Conservation (phyloP, 2,888 invertebrate genomes). For the Actias luna region DNA sequence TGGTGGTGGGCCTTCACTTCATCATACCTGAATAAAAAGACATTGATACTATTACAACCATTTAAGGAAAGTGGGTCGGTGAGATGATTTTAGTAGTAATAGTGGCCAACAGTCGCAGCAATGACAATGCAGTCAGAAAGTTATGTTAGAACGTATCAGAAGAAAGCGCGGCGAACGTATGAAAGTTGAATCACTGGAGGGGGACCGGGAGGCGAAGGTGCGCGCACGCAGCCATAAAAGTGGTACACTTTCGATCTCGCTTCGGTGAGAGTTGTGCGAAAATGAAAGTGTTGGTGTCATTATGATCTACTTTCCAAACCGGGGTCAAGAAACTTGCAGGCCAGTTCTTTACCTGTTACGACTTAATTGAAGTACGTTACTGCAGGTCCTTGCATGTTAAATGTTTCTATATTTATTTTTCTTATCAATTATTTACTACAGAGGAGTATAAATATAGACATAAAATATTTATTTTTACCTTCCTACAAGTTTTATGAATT, state of each 20-base stretch:
- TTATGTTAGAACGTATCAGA: slow-evolving; percentile 49
- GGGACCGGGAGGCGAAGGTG: slow-evolving; percentile 46
- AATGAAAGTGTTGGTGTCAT: slow-evolving; percentile 83
- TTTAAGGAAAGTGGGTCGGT: slow-evolving; percentile 60
- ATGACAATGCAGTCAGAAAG: slow-evolving; percentile 81
- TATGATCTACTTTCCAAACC: slow-evolving; percentile 77
- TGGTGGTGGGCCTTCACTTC: too few relatives aligned
- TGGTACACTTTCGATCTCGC: slow-evolving; percentile 80
- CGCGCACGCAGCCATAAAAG: slow-evolving; percentile 75
- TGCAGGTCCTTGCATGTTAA: slow-evolving; percentile 33
- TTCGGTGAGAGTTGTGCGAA: slow-evolving; percentile 82
- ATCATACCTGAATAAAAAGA: background rate
- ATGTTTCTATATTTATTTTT: background rate
- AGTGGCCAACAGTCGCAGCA: slow-evolving; percentile 62
- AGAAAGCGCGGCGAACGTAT: slow-evolving; percentile 76
- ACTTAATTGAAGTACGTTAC: slow-evolving; percentile 52
- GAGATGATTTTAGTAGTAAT: slow-evolving; percentile 62
- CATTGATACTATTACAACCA: slow-evolving; percentile 21
- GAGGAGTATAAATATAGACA: background rate
- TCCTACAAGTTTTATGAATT: background rate
- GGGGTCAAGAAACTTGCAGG: slow-evolving; percentile 70
- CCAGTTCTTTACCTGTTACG: slow-evolving; percentile 55
- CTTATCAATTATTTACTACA: background rate
- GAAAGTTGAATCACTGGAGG: slow-evolving; percentile 63
- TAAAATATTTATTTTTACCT: background rate